These are phyloP conservation scores for Epinotia ramella DNA, from an alignment of 2,888 invertebrate species.

Conservation along the genomic window DNA sequence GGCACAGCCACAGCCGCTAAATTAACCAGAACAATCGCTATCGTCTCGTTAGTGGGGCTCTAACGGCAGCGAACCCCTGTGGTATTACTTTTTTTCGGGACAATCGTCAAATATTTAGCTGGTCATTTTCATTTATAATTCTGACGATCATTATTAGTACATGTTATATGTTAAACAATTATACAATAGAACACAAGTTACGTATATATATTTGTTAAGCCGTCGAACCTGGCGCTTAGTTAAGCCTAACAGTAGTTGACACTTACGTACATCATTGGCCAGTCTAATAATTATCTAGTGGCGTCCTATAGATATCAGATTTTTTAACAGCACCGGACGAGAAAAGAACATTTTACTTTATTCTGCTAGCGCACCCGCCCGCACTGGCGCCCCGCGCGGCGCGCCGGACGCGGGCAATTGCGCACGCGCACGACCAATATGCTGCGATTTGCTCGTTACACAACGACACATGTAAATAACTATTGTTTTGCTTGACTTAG, in stretches of 20 bases:
- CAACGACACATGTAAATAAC: conserved; percentile 32
- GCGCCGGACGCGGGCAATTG: conserved; percentile 37
- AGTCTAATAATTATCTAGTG: too few relatives aligned
- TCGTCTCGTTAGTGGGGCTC: not conserved
- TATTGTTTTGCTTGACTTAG: conserved; percentile 28
- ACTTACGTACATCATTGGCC: too few relatives aligned
- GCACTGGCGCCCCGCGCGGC: not conserved
- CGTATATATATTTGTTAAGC: too few relatives aligned
- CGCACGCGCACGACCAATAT: conserved; percentile 36
- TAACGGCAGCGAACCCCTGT: not conserved
- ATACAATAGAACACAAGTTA: too few relatives aligned
- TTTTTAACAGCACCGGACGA: too few relatives aligned
- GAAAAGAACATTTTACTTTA: too few relatives aligned
- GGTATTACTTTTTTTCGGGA: not conserved
- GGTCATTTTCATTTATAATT: not conserved
- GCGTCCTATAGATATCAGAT: too few relatives aligned
- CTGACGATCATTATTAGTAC: not conserved
- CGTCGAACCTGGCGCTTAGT: too few relatives aligned
- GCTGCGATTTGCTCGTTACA: conserved; percentile 43
- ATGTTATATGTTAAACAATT: too few relatives aligned
- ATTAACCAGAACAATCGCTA: conserved; percentile 15
- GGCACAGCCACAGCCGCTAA: not conserved
- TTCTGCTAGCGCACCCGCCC: conserved; percentile 3
- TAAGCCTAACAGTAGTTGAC: too few relatives aligned
- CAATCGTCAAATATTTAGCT: too few relatives aligned